Evolutionary conservation across 2,797 vertebrate genomes (phyloP).

Genomic region (Erithacus rubecula): DNA sequence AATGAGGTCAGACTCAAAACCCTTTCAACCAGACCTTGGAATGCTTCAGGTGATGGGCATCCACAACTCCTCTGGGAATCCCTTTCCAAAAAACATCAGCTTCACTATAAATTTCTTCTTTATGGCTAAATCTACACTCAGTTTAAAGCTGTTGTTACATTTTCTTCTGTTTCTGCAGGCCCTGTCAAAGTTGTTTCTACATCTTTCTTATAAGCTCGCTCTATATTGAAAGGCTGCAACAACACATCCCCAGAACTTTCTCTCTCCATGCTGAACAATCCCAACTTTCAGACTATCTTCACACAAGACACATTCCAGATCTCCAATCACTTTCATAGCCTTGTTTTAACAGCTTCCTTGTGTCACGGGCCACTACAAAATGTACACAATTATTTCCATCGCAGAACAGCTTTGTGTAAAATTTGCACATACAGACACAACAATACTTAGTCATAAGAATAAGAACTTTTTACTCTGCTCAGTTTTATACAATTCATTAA

Average conservation of each 20-base stretch:
- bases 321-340: not conserved
- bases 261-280: not conserved
- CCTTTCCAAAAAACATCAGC: not conserved
- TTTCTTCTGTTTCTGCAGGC: not conserved
- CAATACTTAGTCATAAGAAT: not conserved
- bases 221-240: not conserved
- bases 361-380: not conserved
- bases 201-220: too few species aligned
- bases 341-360: not conserved
- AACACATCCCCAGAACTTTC: not conserved
- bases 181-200: not conserved
- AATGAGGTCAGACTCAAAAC: not conserved
- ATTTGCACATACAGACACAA: not conserved
- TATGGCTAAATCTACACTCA: not conserved
- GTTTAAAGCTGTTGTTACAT: not conserved
- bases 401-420: not conserved
- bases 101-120: not conserved
- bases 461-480: not conserved
- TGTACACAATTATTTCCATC: not conserved
- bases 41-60: accelerated
- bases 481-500: not conserved
- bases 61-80: not conserved
- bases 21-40: not conserved
- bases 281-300: not conserved
- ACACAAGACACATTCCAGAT: not conserved